Conservation (phyloP, 2,113 vertebrate species). For the Bungarus multicinctus region DNA sequence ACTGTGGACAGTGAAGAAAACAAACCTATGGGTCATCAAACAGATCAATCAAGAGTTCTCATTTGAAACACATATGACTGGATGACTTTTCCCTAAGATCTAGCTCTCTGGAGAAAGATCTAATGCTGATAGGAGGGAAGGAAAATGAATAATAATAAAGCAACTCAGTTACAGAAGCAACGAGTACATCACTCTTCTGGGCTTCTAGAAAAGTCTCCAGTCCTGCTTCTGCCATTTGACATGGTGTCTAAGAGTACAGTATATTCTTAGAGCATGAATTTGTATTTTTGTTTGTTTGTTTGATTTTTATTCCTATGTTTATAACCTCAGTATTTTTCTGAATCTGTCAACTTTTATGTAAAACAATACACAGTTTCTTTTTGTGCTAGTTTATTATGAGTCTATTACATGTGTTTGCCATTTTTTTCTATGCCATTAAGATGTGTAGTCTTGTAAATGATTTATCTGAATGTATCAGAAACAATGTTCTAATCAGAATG, state of each 20-base stretch:
- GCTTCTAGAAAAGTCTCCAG: neutral
- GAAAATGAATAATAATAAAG: neutral
- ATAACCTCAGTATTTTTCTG: neutral
- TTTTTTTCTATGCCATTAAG: constrained; percentile 7
- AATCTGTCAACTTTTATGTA: neutral
- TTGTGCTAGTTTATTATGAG: constrained; percentile 7
- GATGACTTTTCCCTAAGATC: no score
- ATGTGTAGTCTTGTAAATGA: constrained; percentile 4
- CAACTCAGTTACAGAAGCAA: neutral
- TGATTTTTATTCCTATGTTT: neutral
- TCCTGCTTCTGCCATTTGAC: neutral
- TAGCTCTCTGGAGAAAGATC: neutral
- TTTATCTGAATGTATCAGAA: constrained; percentile 12
- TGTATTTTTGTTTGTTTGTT: neutral
- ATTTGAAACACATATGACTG: neutral
- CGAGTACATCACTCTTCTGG: neutral
- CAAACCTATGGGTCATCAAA: neutral
- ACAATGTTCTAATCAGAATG: constrained; percentile 14
- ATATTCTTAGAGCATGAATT: neutral
- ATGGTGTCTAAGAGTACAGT: neutral
- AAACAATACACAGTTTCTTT: neutral
- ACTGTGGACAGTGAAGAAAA: neutral
- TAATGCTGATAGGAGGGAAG: neutral
- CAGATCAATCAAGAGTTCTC: neutral
- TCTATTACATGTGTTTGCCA: constrained; percentile 15